A percentile compares a stretch with the other conserved stretches of the same genome.
These are phyloP conservation scores for Petrophora chlorosata DNA, from an alignment of 2,888 invertebrate species.

Conservation along the genomic window DNA sequence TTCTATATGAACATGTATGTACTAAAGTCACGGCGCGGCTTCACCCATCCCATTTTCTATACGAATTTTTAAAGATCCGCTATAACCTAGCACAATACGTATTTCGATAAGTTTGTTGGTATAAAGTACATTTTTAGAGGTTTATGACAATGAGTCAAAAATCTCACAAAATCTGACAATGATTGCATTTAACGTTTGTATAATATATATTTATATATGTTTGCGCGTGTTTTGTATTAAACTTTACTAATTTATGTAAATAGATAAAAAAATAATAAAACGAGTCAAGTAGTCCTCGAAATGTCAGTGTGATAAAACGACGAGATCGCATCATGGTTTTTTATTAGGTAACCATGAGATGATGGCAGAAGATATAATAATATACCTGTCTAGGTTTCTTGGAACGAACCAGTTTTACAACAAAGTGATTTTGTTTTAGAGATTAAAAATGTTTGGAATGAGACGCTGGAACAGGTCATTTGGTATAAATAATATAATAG, in stretches of 20 bases:
- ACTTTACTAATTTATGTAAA: neutral
- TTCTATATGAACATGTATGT: no score
- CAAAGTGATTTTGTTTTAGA: neutral
- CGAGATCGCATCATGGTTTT: conserved; percentile 1
- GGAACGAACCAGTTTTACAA: conserved; percentile 12
- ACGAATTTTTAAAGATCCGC: no score
- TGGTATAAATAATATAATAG: no score
- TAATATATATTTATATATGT: neutral
- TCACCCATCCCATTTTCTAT: no score
- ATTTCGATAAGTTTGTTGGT: no score
- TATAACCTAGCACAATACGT: no score
- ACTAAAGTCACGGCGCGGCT: no score
- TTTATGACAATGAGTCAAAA: no score
- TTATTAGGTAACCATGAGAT: conserved; percentile 17
- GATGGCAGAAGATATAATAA: conserved; percentile 18
- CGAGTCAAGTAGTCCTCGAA: conserved; percentile 8
- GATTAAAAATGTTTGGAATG: neutral
- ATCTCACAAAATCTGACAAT: no score
- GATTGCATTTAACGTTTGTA: neutral
- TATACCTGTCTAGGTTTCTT: no score
- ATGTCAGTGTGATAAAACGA: conserved; percentile 10
- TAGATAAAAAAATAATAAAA: neutral
- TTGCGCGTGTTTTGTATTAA: neutral
- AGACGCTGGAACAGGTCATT: neutral
- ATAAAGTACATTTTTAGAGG: no score